These are phyloP conservation scores for Enteromius argenteus DNA, from an alignment of 2,797 vertebrate genomes.

Conservation along the genomic window DNA sequence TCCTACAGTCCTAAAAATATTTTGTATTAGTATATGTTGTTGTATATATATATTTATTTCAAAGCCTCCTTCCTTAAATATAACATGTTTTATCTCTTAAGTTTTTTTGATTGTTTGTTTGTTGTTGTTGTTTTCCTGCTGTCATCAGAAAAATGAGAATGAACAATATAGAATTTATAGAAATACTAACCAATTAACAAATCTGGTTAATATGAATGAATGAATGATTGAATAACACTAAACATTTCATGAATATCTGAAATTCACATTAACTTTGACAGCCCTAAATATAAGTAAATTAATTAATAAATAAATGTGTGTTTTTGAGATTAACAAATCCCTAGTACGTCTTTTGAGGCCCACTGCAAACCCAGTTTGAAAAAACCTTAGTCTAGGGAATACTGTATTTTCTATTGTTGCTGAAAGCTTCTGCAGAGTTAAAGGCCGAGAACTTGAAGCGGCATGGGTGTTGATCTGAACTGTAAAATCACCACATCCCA, in stretches of 20 bases:
- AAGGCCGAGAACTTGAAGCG: neutral
- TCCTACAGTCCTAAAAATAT: no score
- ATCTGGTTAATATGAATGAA: neutral
- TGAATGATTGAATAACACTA: neutral
- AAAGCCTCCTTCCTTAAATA: neutral
- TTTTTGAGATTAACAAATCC: neutral
- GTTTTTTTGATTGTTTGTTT: no score
- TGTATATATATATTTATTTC: no score
- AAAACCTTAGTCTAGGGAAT: neutral
- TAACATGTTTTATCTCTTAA: no score
- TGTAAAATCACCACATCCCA: neutral
- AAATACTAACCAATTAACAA: no score
- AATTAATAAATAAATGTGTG: neutral
- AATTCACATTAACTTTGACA: neutral
- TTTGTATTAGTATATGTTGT: no score
- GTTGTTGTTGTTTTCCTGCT: no score
- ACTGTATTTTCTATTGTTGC: neutral
- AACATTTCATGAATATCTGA: neutral
- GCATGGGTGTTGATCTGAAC: neutral
- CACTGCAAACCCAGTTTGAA: neutral
- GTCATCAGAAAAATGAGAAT: no score
- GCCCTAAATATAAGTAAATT: neutral
- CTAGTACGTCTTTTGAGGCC: neutral
- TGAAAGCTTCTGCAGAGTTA: neutral
- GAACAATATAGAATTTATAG: no score